These are phyloP conservation scores for Todus mexicanus DNA, from an alignment of 2,797 vertebrate genomes.

Conservation along the genomic window DNA sequence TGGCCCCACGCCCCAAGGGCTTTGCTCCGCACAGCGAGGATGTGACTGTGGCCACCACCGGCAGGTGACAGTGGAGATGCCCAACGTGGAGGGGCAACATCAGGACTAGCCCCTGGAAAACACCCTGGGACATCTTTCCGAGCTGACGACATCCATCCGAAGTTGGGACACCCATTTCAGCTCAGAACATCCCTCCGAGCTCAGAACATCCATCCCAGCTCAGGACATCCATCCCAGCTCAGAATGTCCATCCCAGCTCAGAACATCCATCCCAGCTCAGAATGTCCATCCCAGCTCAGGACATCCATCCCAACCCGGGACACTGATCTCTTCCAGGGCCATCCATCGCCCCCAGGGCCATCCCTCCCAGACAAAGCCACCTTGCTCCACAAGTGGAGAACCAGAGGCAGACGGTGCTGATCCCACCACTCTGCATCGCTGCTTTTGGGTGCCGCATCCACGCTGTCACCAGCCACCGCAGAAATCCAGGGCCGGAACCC, in stretches of 20 bases:
- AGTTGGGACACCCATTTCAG: not conserved
- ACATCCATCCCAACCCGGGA: not conserved
- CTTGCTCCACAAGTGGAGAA: not conserved
- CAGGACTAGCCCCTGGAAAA: not conserved
- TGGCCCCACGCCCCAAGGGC: not conserved
- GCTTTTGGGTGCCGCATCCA: not conserved
- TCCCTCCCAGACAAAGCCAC: too few relatives aligned
- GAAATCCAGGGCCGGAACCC: not conserved
- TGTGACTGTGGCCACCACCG: not conserved
- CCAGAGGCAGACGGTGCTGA: not conserved
- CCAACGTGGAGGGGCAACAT: not conserved
- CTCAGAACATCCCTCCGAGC: too few relatives aligned
- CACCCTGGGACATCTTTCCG: not conserved
- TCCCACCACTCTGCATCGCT: fast-evolving
- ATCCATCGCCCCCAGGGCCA: not conserved
- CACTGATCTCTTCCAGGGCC: too few relatives aligned
- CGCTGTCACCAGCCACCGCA: not conserved
- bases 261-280: not conserved
- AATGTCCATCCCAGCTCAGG: too few relatives aligned
- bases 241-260: not conserved
- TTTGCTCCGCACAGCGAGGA: not conserved
- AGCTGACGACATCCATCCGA: too few relatives aligned
- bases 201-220: not conserved
- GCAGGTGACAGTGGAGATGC: not conserved
- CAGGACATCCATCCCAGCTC: not conserved